phyloP scores from a whole-genome alignment of 2,797 vertebrate genomes.

The Babyrousa celebensis region DNA sequence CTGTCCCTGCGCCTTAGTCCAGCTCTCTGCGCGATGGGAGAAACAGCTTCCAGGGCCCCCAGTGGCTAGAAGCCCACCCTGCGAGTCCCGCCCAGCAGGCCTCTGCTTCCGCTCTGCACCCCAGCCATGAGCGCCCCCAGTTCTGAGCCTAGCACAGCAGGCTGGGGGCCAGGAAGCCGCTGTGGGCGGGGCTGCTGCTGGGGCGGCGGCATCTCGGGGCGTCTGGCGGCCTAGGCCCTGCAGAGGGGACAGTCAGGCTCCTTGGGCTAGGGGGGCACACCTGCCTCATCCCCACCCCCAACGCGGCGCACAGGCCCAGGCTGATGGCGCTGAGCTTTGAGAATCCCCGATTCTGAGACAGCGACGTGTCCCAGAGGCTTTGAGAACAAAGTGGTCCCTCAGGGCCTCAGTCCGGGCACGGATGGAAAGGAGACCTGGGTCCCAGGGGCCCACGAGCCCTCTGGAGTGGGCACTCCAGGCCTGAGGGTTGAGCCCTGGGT shows the following conservation, averaged over 20 bases:
- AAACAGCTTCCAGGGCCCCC: neutral
- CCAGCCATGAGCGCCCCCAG: neutral
- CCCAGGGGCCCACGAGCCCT: neutral
- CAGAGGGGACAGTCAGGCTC: too few relatives aligned
- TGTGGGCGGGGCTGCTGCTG: neutral
- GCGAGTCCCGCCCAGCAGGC: neutral
- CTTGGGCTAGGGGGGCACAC: too few relatives aligned
- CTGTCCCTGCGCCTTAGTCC: accelerated
- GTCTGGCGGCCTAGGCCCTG: too few relatives aligned
- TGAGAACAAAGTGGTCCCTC: accelerated
- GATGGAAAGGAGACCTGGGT: neutral
- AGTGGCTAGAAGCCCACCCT: accelerated
- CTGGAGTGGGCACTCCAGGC: neutral
- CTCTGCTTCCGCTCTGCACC: too few relatives aligned
- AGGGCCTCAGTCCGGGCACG: neutral
- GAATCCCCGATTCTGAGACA: too few relatives aligned
- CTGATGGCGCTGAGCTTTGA: neutral
- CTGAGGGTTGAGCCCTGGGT: neutral
- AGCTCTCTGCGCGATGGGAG: too few relatives aligned
- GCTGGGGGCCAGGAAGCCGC: neutral
- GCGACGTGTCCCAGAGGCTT: neutral
- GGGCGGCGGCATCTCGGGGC: too few relatives aligned
- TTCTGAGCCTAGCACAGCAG: accelerated
- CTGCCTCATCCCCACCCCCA: too few relatives aligned
- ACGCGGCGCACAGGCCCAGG: too few relatives aligned